Evolutionary conservation across 2,113 vertebrate species (phyloP), one percentile per base, ranked within the genome.

Genomic region (Rhinolophus ferrumequinum): DNA sequence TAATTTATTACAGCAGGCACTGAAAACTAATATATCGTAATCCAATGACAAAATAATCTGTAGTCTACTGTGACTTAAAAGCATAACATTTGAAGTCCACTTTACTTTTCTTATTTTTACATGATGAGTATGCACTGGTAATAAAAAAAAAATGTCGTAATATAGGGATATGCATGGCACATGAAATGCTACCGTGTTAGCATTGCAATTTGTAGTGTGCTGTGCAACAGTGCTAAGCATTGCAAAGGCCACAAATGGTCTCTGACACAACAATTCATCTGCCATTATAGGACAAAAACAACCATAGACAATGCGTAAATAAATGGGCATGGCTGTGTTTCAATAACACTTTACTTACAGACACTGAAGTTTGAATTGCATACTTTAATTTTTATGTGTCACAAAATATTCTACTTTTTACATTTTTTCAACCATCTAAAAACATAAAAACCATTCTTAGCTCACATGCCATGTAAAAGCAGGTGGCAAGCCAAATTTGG

Each of bases 21-120:
- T 70, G 38, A 72, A 76, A 86, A 76, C 21, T 56, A 47, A 79
- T 70, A 60, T 4, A 30, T 79, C 38, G 52, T 66, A 77, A 64
- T 38, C 73, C 58, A 72, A 30, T 24, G 62, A 82, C 18, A 96
- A 73, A 93, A 90, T 83, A 86, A 83, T 28, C 52, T 38, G 82
- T 6, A 18, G 6, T 81, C 38, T 10, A 28, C 33, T 47, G n/a
- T 67, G 64, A 86, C 47, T 69, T 88, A 69, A 38, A 67, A 77
- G 9, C 28, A 11, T 85, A 69, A 16, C 30, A 72, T 30, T 52
- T 84, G 41, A 86, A 82, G 12, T 82, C 47, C 21, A 58, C 26
- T 76, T 95, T 83, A 24, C 87, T 76, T 18, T 76, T n/a, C 18
- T 73, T 83, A 28, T 88, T 90, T 90, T 87, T 77, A 83, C 50